Conservation (phyloP, 2,113 vertebrate genomes). For the Oncorhynchus masou region DNA sequence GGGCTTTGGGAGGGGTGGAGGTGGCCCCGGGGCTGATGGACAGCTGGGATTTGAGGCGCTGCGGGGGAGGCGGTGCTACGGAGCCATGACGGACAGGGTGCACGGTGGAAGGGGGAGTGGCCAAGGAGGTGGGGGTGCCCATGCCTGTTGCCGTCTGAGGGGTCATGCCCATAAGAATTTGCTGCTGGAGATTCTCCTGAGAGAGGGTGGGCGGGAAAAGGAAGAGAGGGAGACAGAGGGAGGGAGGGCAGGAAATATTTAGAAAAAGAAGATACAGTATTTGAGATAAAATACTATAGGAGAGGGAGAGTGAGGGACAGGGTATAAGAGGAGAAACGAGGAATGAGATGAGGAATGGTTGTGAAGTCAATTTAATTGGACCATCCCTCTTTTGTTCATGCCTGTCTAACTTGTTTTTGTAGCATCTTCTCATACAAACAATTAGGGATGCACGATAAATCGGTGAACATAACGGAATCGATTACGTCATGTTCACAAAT, state of each 20-base stretch:
- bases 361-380: not conserved
- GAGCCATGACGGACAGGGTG: slow-evolving; percentile 73
- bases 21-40: slow-evolving; percentile 72
- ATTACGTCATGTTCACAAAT: no score
- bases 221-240: not conserved
- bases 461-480: no score
- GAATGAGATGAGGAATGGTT: not conserved
- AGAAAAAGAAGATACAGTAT: not conserved
- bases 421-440: no score
- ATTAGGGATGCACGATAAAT: no score
- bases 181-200: slow-evolving; percentile 78
- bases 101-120: slow-evolving; percentile 78
- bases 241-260: not conserved
- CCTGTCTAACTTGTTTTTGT: no score
- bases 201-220: not conserved
- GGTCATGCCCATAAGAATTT: slow-evolving; percentile 71
- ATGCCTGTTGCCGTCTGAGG: slow-evolving; percentile 71
- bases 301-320: not conserved
- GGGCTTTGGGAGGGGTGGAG: slow-evolving; percentile 78
- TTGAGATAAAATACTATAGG: not conserved
- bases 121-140: slow-evolving; percentile 72
- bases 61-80: slow-evolving; percentile 58
- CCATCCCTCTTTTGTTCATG: no score
- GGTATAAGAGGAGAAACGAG: not conserved
- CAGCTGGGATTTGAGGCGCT: slow-evolving; percentile 74